phyloP scores from a whole-genome alignment of 2,888 invertebrate species.

The Himalopsyche tibetana region DNA sequence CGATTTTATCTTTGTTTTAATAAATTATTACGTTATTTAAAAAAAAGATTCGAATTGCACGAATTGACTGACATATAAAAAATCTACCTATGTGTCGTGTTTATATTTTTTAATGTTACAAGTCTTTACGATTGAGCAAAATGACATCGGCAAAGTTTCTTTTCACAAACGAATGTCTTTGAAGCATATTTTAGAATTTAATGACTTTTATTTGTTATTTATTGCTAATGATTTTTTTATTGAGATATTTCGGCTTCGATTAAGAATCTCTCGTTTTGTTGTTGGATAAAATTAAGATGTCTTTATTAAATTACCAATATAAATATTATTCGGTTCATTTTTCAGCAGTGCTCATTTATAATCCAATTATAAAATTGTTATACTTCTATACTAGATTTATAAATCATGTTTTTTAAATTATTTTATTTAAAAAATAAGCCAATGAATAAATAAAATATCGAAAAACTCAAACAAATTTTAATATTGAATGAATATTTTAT shows the following conservation, averaged over 20 bases:
- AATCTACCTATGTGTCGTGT: background rate
- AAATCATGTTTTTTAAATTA: too few species aligned
- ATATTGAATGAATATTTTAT: too few species aligned
- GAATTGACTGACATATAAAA: too few species aligned
- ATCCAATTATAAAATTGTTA: too few species aligned
- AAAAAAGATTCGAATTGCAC: too few species aligned
- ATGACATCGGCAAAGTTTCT: constrained; percentile 47
- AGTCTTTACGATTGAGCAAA: constrained; percentile 46
- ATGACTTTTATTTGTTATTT: constrained; percentile 48
- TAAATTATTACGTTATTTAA: too few species aligned
- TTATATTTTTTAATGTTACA: constrained; percentile 45
- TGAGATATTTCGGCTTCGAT: constrained; percentile 31
- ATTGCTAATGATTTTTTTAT: constrained; percentile 46
- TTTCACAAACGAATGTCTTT: constrained; percentile 3
- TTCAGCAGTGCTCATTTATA: background rate
- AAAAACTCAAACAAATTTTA: too few species aligned
- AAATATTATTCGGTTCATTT: background rate
- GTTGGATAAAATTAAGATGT: constrained; percentile 16
- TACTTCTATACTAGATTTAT: too few species aligned
- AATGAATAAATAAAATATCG: too few species aligned
- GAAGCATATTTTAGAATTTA: constrained; percentile 27
- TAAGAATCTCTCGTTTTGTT: constrained; percentile 4
- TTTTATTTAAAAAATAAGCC: too few species aligned
- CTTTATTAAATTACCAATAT: constrained; percentile 10
- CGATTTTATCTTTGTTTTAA: too few species aligned